A percentile compares a stretch with the other conserved stretches of the same genome.
Conservation (phyloP, 2,113 vertebrate species). For the Sinocyclocheilus rhinocerous region DNA sequence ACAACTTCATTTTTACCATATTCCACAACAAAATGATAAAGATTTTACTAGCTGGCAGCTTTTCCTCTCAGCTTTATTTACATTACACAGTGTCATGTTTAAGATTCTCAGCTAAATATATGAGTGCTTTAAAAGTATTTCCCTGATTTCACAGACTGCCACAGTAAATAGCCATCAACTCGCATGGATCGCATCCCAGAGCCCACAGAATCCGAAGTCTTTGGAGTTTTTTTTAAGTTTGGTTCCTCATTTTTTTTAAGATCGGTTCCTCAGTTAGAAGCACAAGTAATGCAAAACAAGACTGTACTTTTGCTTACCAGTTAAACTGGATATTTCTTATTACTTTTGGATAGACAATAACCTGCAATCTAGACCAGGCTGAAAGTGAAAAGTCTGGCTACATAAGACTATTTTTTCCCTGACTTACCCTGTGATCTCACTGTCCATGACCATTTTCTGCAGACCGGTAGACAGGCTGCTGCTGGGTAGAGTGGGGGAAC, state of each 20-base stretch:
- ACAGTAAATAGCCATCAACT: neutral
- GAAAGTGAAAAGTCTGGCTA: neutral
- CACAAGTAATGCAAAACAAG: too few relatives aligned
- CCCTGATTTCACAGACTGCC: conserved; percentile 30
- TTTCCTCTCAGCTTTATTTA: neutral
- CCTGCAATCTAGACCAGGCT: neutral
- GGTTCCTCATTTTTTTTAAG: neutral
- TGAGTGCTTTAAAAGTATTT: conserved; percentile 10
- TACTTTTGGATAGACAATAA: neutral
- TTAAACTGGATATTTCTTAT: too few relatives aligned
- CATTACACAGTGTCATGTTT: neutral
- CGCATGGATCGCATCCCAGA: neutral
- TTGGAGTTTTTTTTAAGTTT: neutral
- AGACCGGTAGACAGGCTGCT: conserved; percentile 83
- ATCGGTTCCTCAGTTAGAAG: neutral
- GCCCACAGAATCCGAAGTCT: conserved; percentile 43
- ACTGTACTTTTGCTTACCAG: too few relatives aligned
- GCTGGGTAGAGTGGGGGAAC: conserved; percentile 77
- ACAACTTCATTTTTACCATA: neutral
- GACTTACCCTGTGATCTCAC: conserved; percentile 84
- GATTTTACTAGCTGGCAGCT: neutral
- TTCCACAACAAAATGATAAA: neutral
- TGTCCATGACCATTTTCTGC: conserved; percentile 89
- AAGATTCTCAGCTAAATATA: neutral
- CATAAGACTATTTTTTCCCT: neutral